Evolutionary conservation across 2,888 invertebrate genomes (phyloP).

Genomic region (Nomada fabriciana): DNA sequence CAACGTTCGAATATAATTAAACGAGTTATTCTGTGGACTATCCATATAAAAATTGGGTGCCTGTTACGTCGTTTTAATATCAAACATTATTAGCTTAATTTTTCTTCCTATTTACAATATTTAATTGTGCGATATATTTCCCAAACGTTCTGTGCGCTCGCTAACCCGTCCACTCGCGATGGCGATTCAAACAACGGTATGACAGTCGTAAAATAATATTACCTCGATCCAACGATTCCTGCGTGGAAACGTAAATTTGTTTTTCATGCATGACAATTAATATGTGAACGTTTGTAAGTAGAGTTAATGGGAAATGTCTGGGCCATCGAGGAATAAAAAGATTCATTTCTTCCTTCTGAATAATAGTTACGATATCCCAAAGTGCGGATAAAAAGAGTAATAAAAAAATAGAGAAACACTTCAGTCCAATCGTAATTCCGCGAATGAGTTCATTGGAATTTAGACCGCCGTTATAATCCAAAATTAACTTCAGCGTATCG

Average conservation of each 20-base stretch:
- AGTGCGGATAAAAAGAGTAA: not conserved
- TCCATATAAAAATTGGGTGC: too few relatives aligned
- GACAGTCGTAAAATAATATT: not conserved
- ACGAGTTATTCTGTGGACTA: too few relatives aligned
- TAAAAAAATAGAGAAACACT: not conserved
- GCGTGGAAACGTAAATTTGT: not conserved
- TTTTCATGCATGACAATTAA: not conserved
- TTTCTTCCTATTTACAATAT: too few relatives aligned
- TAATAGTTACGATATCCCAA: not conserved
- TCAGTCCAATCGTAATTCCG: not conserved
- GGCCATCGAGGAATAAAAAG: not conserved
- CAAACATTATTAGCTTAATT: too few relatives aligned
- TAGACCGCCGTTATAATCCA: slow-evolving; percentile 3
- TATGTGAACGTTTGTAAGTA: not conserved
- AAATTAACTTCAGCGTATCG: slow-evolving; percentile 34
- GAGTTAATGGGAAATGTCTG: not conserved
- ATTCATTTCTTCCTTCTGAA: not conserved
- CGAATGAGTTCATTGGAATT: not conserved
- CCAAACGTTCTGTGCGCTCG: not conserved
- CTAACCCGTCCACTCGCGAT: too few relatives aligned
- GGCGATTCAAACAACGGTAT: not conserved
- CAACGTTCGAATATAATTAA: too few relatives aligned
- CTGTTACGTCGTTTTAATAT: too few relatives aligned
- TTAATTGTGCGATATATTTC: not conserved
- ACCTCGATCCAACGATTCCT: not conserved